phyloP scores from a whole-genome alignment of 1,140 invertebrate genomes.

The Eciton burchellii region DNA sequence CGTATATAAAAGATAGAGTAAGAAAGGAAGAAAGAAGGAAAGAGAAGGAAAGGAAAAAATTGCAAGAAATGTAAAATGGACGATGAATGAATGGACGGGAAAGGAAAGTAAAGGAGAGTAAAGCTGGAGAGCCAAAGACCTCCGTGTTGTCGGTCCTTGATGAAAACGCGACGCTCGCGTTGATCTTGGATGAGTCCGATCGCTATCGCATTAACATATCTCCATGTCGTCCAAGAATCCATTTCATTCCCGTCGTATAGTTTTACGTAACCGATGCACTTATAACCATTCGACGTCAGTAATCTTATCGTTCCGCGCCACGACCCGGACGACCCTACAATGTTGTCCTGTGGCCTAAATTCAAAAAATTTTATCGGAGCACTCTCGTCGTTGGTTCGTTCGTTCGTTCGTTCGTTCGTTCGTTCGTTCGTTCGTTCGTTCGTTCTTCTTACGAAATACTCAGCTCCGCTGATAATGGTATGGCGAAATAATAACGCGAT shows the following conservation, averaged over 20 bases:
- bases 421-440: constrained; percentile 7
- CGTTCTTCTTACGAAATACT: constrained; percentile 65
- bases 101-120: too few relatives aligned
- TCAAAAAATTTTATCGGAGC: constrained; percentile 73
- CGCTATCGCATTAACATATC: constrained; percentile 10
- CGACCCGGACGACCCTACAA: constrained; percentile 75
- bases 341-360: constrained; percentile 77
- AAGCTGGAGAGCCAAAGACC: too few relatives aligned
- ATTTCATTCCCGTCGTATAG: background rate
- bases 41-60: too few relatives aligned
- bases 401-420: constrained; percentile 5
- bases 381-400: too few relatives aligned
- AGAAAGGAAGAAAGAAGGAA: too few relatives aligned
- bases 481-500: constrained; percentile 59
- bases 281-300: constrained; percentile 71
- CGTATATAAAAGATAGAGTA: too few relatives aligned
- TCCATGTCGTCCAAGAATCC: constrained; percentile 16
- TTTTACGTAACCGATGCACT: constrained; percentile 78
- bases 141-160: too few relatives aligned
- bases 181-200: too few relatives aligned
- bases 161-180: too few relatives aligned
- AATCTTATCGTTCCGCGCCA: constrained; percentile 77
- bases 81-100: too few relatives aligned
- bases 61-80: too few relatives aligned
- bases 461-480: constrained; percentile 57